Evolutionary conservation across 2,113 vertebrate species (phyloP), one percentile per base, ranked within the genome.

Genomic region (Chionodraco myersi): DNA sequence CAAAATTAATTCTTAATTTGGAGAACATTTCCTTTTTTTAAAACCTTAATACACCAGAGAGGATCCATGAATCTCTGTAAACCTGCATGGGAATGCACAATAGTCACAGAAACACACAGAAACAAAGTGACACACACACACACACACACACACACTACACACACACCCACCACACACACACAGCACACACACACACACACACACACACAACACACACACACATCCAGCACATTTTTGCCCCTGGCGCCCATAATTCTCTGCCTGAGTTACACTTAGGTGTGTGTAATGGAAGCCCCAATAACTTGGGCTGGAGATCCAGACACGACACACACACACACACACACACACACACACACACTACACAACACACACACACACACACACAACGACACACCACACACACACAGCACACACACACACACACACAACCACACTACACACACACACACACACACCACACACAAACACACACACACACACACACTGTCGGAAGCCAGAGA

Each of bases 241-340:
- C 71, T 56, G 84, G 90, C 81, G 41, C 74, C 80, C 59, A 93
- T 94, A n/a, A 94, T 91, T 93, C 89, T 94, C 86, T 71, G 75
- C 91, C n/a, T 92, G 93, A 94, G n/a, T 95, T 93, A 92, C 91
- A 80, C n/a, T 71, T 87, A n/a, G 86, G n/a, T n/a, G n/a, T 87
- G 86, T 80, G 77, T 94, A 94, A 93, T 92, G 91, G 93, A 92
- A 92, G 89, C 88, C 89, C 91, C 87, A 83, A 86, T 89, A 89
- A 86, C 82, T 85, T 83, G 34, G 56, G 59, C 81, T 76, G 72
- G 77, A 75, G 65, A 77, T 6, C 6, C 36, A 7, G 1, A 41
- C 36, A 41, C 36, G n/a, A 21, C 36, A 41, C 36, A 7, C 36
- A n/a, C 36, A 80, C 83, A 81, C 75, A 77, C 15, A 49, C 61